Evolutionary conservation across 1,140 invertebrate species (phyloP).

Genomic region (Melanaphis sacchari): DNA sequence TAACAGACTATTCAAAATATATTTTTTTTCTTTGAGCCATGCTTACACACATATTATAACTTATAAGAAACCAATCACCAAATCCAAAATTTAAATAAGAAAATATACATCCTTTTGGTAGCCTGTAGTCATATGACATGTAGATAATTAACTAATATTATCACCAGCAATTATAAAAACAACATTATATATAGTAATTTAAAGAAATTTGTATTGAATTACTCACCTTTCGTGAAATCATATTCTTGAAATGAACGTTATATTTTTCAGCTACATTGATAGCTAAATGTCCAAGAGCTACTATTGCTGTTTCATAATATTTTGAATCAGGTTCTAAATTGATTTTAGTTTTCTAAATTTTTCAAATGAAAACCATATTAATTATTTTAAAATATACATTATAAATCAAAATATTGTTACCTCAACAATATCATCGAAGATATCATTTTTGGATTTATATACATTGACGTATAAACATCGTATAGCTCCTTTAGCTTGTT

Average conservation of each 20-base stretch:
- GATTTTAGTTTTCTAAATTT: constrained; percentile 70
- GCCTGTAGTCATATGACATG: too few relatives aligned
- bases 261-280: constrained; percentile 89
- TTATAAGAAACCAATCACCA: too few relatives aligned
- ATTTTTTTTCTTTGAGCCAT: too few relatives aligned
- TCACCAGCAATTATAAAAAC: too few relatives aligned
- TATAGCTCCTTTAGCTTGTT: constrained; percentile 96
- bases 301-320: constrained; percentile 91
- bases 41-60: too few relatives aligned
- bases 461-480: constrained; percentile 90
- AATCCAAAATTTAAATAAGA: too few relatives aligned
- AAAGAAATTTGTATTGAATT: constrained; percentile 51
- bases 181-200: background rate
- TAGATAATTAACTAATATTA: too few relatives aligned
- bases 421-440: constrained; percentile 89
- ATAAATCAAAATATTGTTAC: constrained; percentile 61
- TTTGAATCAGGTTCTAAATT: constrained; percentile 80
- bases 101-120: too few relatives aligned
- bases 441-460: constrained; percentile 77
- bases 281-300: constrained; percentile 92
- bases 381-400: background rate
- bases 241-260: constrained; percentile 88
- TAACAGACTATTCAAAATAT: too few relatives aligned
- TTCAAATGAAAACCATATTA: background rate
- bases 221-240: constrained; percentile 86